These are phyloP conservation scores for Speoplatyrhinus poulsoni DNA, from an alignment of 2,113 vertebrate genomes.

Conservation along the genomic window DNA sequence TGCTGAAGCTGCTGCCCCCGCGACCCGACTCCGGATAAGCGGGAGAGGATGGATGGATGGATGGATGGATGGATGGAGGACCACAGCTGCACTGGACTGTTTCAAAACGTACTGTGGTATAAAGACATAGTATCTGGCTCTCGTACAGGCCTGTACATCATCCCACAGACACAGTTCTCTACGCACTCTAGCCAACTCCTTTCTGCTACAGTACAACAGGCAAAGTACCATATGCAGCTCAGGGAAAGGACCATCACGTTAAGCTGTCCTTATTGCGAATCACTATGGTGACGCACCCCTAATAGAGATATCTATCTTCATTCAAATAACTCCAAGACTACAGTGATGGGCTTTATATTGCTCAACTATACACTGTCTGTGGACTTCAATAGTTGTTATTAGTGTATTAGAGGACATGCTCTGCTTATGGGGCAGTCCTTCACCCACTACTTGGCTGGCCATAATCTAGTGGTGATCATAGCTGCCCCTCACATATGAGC, in stretches of 20 bases:
- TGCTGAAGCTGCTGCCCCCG: too few relatives aligned
- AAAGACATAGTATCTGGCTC: conserved; percentile 44
- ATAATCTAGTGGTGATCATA: too few relatives aligned
- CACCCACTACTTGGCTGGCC: too few relatives aligned
- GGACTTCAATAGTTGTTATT: too few relatives aligned
- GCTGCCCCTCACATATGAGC: too few relatives aligned
- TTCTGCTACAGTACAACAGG: conserved; percentile 33
- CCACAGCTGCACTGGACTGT: not conserved
- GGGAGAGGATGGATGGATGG: too few relatives aligned
- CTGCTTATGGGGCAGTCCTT: conserved; percentile 33
- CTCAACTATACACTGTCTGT: conserved; percentile 29
- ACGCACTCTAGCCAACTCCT: conserved; percentile 34
- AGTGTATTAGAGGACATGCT: conserved; percentile 8
- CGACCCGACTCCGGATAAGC: too few relatives aligned
- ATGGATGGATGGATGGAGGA: not conserved
- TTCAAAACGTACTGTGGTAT: conserved; percentile 33
- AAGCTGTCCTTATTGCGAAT: not conserved
- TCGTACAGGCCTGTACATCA: conserved; percentile 37
- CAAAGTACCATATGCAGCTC: conserved; percentile 26
- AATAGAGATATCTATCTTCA: conserved; percentile 22
- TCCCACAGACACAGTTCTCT: conserved; percentile 32
- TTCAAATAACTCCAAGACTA: conserved; percentile 10
- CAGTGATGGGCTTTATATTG: conserved; percentile 53
- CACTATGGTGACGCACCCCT: conserved; percentile 14
- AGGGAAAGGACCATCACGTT: conserved; percentile 1